A percentile compares a stretch with the other conserved stretches of the same genome.
Evolutionary conservation across 2,797 vertebrate species (phyloP).

Genomic region (Cyclura pinguis): DNA sequence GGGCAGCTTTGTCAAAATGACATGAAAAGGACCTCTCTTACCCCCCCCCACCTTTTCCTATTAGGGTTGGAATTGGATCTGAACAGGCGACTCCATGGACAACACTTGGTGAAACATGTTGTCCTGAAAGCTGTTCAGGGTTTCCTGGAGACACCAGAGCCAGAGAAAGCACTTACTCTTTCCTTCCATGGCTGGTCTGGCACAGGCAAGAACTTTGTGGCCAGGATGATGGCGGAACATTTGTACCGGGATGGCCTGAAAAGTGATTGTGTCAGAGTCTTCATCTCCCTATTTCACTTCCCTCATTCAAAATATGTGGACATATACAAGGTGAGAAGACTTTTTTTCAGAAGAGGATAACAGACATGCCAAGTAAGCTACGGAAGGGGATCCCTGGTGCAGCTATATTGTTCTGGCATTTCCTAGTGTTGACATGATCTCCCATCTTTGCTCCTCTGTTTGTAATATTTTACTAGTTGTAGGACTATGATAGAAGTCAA

Average conservation of each 20-base stretch:
- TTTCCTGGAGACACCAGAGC: slow-evolving; percentile 85
- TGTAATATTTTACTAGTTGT: neutral
- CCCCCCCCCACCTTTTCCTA: neutral
- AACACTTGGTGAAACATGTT: slow-evolving; percentile 89
- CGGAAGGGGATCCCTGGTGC: neutral
- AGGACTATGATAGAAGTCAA: neutral
- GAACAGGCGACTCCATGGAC: slow-evolving; percentile 88
- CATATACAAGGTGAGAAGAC: slow-evolving; percentile 88
- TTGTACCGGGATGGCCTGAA: slow-evolving; percentile 90
- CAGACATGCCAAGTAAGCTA: neutral
- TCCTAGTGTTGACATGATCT: neutral
- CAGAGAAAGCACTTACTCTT: slow-evolving; percentile 88
- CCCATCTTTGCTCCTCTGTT: neutral
- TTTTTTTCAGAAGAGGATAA: neutral
- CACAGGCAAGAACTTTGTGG: slow-evolving; percentile 96
- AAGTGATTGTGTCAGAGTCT: slow-evolving; percentile 91
- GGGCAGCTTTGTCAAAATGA: neutral
- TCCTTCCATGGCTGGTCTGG: slow-evolving; percentile 98
- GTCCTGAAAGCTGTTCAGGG: slow-evolving; percentile 83
- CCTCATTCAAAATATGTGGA: slow-evolving; percentile 88
- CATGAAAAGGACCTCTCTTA: neutral
- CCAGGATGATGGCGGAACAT: slow-evolving; percentile 89
- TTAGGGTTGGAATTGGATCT: slow-evolving; percentile 90
- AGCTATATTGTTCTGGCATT: neutral
- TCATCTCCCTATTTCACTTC: slow-evolving; percentile 93